Evolutionary conservation across 2,797 vertebrate species (phyloP).

Genomic region (Columba guinea): DNA sequence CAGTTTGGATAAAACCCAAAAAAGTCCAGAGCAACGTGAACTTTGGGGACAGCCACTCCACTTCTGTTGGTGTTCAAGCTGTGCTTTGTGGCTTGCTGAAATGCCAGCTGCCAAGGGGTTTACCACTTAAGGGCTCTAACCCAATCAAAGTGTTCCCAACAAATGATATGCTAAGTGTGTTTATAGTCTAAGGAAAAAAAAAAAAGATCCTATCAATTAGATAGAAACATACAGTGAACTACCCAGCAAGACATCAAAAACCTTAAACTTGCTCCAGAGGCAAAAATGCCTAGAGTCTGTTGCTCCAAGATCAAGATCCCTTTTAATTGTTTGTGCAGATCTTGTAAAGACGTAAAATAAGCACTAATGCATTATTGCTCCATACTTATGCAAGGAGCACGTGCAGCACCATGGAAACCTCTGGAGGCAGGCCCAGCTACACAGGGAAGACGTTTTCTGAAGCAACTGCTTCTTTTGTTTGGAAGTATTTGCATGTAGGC

Average conservation of each 20-base stretch:
- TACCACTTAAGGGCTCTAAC: background rate
- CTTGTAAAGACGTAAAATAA: conserved; percentile 6
- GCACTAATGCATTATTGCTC: background rate
- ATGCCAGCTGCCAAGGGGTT: background rate
- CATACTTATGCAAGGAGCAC: background rate
- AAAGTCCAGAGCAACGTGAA: background rate
- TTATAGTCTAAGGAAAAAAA: background rate
- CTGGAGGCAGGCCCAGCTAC: background rate
- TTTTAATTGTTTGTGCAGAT: conserved; percentile 27
- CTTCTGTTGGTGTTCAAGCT: background rate
- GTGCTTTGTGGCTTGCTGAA: background rate
- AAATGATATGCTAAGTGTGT: conserved; percentile 9
- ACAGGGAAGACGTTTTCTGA: background rate
- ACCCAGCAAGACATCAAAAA: background rate
- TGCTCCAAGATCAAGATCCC: conserved; percentile 59
- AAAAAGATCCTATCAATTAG: background rate
- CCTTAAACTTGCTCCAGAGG: background rate
- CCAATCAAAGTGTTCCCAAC: background rate
- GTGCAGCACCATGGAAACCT: background rate
- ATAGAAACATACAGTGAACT: background rate
- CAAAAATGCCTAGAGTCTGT: conserved; percentile 10
- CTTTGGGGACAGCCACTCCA: background rate
- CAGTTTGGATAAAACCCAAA: background rate
- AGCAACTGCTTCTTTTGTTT: background rate
- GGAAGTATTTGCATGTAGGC: background rate